Base-by-base conservation (phyloP, 1,140 invertebrate species). In the Drosophila equinoxialis region DNA sequence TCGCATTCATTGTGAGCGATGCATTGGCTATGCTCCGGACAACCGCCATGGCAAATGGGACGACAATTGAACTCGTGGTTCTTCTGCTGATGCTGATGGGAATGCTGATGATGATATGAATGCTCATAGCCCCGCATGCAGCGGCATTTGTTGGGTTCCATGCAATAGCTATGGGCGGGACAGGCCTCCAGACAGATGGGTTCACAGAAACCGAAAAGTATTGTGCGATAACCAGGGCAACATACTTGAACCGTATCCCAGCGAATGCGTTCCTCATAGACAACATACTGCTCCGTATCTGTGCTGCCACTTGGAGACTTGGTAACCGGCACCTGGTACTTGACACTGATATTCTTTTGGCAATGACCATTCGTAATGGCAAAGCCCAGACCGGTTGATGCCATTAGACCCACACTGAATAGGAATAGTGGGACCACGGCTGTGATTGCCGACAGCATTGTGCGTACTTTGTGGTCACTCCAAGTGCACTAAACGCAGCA, bases 71-170 rank as follows among this genome's bases (percentile, higher is more conserved):
- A 64, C 54, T 81, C 72, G 33, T 81, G 74, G 23, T 81, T 61
- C 35, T 77, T 86, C 42, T 71, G 45, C 41, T 69, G 80, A 23
- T 82, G 80, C 20, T 82, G 76, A 68, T 81, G 89, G 72, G 90
- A 91, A n/a, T 75, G 71, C 62, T 87, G 80, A 23, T 82, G 76
- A 68, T 81, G 89, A 74, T 91, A 90, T 20, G 90, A 91, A n/a
- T 75, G 71, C 62, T 87, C 87, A 67, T 91, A 93, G 41, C 93
- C 93, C n/a, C 83, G 91, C 81, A 94, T 93, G 74, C 94, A 95
- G 23, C 93, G 90, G 61, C 95, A 95, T 37, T 92, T 92, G 58
- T 94, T 94, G 0, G 95, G 95, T n/a, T 92, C 93, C 2, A 93
- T 90, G 73, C 95, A 95, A 6, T 92, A 85, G 11, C 94, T 94